Percentiles rank a stretch among this genome's conserved stretches.
phyloP scores from a whole-genome alignment of 1,140 invertebrate species.

The Nasonia longicornis region DNA sequence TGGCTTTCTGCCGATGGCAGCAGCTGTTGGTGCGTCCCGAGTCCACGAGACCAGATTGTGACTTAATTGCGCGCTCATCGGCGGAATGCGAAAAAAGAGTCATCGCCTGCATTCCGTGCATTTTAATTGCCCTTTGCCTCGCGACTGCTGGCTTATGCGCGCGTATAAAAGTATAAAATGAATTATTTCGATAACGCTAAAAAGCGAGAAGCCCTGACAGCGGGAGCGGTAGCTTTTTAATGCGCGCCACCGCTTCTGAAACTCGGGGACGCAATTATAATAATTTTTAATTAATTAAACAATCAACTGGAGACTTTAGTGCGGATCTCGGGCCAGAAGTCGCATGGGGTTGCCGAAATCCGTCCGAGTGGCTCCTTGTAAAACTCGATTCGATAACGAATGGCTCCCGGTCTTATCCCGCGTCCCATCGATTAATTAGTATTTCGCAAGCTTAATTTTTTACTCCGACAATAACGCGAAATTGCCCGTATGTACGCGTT shows the following conservation, averaged over 20 bases:
- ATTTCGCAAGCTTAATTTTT: neutral
- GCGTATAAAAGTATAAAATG: slow-evolving; percentile 21
- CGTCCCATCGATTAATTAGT: neutral
- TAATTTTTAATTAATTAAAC: slow-evolving; percentile 35
- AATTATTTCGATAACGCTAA: slow-evolving; percentile 39
- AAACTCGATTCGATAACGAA: too few relatives aligned
- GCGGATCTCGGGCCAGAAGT: neutral
- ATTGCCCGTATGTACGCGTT: neutral
- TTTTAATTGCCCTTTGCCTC: slow-evolving; percentile 39
- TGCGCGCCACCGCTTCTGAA: neutral
- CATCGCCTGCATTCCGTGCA: slow-evolving; percentile 38
- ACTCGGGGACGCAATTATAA: slow-evolving; percentile 11
- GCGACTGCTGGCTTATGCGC: neutral
- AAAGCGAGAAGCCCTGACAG: slow-evolving; percentile 5
- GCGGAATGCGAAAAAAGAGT: slow-evolving; percentile 40
- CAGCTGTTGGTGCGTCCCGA: neutral
- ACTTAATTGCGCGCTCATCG: slow-evolving; percentile 41
- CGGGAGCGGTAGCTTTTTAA: slow-evolving; percentile 8
- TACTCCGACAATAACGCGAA: neutral
- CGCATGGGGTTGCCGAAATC: neutral
- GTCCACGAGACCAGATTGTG: slow-evolving; percentile 36
- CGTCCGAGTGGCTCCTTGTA: too few relatives aligned
- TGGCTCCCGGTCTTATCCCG: neutral
- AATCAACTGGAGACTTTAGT: neutral
- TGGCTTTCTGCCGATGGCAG: slow-evolving; percentile 20